Percentiles rank a stretch among this genome's conserved stretches.
These are phyloP conservation scores for Sula dactylatra DNA, from an alignment of 2,113 vertebrate genomes.

Conservation along the genomic window DNA sequence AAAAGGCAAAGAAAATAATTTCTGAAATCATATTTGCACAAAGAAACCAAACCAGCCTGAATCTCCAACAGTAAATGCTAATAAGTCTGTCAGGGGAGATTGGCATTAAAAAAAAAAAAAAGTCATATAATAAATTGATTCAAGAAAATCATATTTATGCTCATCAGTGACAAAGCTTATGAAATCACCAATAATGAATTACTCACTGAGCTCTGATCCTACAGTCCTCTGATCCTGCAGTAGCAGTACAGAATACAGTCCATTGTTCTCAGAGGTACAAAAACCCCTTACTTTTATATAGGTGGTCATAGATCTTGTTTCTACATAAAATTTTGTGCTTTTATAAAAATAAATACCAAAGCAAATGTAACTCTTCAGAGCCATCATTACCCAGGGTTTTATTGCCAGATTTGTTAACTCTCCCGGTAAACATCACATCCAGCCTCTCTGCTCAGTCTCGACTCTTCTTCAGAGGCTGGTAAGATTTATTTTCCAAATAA, in stretches of 20 bases:
- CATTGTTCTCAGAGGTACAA: neutral
- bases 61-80: neutral
- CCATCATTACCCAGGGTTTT: constrained; percentile 2
- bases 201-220: neutral
- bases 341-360: constrained; percentile 54
- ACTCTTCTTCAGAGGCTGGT: neutral
- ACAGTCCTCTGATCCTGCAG: neutral
- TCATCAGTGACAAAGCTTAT: neutral
- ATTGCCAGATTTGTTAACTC: constrained; percentile 17
- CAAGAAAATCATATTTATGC: neutral
- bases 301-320: neutral
- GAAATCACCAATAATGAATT: neutral
- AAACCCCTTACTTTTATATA: neutral
- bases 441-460: neutral
- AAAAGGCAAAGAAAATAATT: neutral
- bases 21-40: neutral
- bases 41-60: neutral
- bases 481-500: neutral
- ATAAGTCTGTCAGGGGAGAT: neutral
- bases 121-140: neutral
- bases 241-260: neutral
- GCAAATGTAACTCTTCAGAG: constrained; percentile 27
- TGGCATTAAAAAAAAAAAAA: neutral
- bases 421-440: constrained; percentile 32
- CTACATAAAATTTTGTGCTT: constrained; percentile 33